Evolutionary conservation across 1,140 invertebrate species (phyloP), one percentile per base, ranked within the genome.

Genomic region (Drosophila paulistorum): DNA sequence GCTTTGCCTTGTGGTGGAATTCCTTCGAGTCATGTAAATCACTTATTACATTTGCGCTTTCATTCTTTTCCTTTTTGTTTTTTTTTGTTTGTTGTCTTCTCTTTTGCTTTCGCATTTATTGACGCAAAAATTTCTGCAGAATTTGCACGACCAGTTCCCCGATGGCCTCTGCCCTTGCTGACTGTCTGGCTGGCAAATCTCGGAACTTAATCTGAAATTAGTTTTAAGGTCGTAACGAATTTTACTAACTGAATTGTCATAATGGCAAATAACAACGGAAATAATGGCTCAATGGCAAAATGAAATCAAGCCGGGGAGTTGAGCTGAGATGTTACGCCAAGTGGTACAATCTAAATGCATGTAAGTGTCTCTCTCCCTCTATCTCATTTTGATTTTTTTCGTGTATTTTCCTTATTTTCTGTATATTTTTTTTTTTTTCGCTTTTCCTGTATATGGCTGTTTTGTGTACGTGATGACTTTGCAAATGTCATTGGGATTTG

Each of bases 161-260:
- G 37, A 61, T 63, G 61, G 61, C 45, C 17, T 51, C 14, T 17
- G n/a, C 1, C 1, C 14, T 48, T 51, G 33, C 42, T 59, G n/a
- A 33, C 23, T 64, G 2, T 42, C 17, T 20, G 59, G 37, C 11
- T 67, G 55, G 51, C 65, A 74, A 83, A 77, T 81, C 69, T 74
- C 64, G 59, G 80, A 84, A 76, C 84, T 80, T 89, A 90, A 89
- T 89, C 84, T 89, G 85, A 90, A 89, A 89, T 89, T 89, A 89
- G 84, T 89, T 89, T 89, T 89, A 89, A 89, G 84, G 85, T 72
- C 65, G 80, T 84, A 90, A 90, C 85, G 74, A 71, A 83, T 84
- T 87, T 87, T 74, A 83, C 77, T 84, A 83, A 89, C 84, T 83
- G 85, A 90, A 89, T 89, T 89, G 85, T 90, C 84, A 89, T 89